These are phyloP conservation scores for Buphagus erythrorhynchus DNA, from an alignment of 2,797 vertebrate species.

Conservation along the genomic window DNA sequence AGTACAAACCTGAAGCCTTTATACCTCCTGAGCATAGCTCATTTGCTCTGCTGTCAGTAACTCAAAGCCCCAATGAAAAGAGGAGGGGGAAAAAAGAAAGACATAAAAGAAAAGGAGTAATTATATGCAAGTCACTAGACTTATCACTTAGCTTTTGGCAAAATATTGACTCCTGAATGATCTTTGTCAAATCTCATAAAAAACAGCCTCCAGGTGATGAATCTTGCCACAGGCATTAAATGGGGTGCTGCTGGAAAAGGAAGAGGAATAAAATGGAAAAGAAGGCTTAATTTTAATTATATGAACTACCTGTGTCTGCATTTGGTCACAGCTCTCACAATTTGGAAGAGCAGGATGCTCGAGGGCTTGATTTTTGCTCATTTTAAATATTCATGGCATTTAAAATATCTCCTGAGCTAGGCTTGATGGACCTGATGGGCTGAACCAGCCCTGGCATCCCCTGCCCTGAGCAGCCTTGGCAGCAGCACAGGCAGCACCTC, in stretches of 20 bases:
- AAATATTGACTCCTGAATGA: slow-evolving; percentile 65
- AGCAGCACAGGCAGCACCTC: background rate
- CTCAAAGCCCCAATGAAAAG: slow-evolving; percentile 45
- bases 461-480: background rate
- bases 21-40: slow-evolving; percentile 49
- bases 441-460: background rate
- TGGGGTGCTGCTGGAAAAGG: background rate
- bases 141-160: slow-evolving; percentile 65
- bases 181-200: slow-evolving; percentile 65
- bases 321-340: background rate
- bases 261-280: background rate
- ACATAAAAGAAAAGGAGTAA: slow-evolving; percentile 12
- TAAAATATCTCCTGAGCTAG: background rate
- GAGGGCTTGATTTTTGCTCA: background rate
- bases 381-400: slow-evolving; percentile 47
- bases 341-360: background rate
- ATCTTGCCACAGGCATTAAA: slow-evolving; percentile 37
- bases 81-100: background rate
- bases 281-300: slow-evolving; percentile 28
- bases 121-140: slow-evolving; percentile 46
- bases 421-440: background rate
- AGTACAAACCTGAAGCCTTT: background rate
- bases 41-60: slow-evolving; percentile 69
- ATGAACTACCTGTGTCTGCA: background rate
- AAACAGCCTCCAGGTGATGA: slow-evolving; percentile 26